phyloP scores from a whole-genome alignment of 2,113 vertebrate genomes.

The Laticauda laticaudata region DNA sequence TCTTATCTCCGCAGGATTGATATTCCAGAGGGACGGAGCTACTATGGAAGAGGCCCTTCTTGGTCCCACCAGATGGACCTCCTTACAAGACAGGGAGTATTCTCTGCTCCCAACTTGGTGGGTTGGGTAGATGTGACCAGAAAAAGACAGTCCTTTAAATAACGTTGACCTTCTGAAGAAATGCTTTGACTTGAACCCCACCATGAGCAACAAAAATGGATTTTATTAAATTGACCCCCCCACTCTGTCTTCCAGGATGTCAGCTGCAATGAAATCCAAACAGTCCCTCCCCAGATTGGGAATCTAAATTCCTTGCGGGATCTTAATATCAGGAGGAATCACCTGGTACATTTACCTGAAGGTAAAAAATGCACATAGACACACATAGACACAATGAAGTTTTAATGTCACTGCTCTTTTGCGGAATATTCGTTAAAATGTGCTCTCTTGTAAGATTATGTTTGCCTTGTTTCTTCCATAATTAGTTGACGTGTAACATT shows the following conservation, averaged over 20 bases:
- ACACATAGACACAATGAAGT: background rate
- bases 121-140: background rate
- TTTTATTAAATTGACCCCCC: background rate
- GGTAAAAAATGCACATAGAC: slow-evolving; percentile 70
- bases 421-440: background rate
- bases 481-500: slow-evolving; percentile 28
- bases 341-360: slow-evolving; percentile 86
- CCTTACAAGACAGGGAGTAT: background rate
- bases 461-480: slow-evolving; percentile 14
- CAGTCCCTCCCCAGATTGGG: slow-evolving; percentile 89
- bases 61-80: background rate
- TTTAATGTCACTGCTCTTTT: slow-evolving; percentile 2
- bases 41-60: background rate
- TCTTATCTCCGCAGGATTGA: too few relatives aligned
- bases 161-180: background rate
- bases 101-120: too few relatives aligned
- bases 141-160: background rate
- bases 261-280: slow-evolving; percentile 97
- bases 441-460: background rate
- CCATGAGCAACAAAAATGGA: background rate
- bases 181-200: background rate
- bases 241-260: slow-evolving; percentile 79
- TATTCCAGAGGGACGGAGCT: background rate
- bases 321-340: slow-evolving; percentile 92
- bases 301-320: slow-evolving; percentile 86